Conservation (phyloP, 2,888 invertebrate species). For the Acleris laterana region DNA sequence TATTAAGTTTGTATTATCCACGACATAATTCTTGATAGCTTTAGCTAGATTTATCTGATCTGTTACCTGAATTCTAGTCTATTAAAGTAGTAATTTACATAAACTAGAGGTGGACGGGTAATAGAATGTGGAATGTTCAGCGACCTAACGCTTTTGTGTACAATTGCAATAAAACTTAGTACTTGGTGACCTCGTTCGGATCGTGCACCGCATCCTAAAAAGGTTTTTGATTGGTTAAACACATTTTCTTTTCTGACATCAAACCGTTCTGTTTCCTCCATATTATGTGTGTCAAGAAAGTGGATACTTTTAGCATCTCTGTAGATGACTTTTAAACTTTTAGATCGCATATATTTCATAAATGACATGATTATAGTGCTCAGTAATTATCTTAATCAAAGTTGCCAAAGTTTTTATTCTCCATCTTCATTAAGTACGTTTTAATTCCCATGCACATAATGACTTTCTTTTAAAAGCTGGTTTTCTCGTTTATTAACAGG, state of each 20-base stretch:
- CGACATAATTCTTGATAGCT: neutral
- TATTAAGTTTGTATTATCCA: neutral
- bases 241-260: slow-evolving; percentile 3
- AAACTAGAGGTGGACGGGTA: slow-evolving; percentile 23
- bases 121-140: slow-evolving; percentile 23
- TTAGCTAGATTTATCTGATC: neutral
- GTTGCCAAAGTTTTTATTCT: neutral
- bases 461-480: neutral
- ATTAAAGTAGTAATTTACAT: slow-evolving; percentile 28
- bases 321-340: neutral
- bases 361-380: neutral
- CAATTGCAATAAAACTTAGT: slow-evolving; percentile 19
- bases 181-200: slow-evolving; percentile 22
- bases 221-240: slow-evolving; percentile 3
- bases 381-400: neutral
- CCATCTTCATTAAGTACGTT: neutral
- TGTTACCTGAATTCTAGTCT: slow-evolving; percentile 12
- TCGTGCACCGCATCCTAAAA: slow-evolving; percentile 19
- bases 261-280: neutral
- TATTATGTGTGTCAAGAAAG: neutral
- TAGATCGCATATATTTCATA: too few relatives aligned
- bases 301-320: neutral
- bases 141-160: slow-evolving; percentile 11
- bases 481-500: neutral
- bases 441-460: neutral